Base-by-base conservation (phyloP, 2,888 invertebrate species). In the Xestia sexstrigata region DNA sequence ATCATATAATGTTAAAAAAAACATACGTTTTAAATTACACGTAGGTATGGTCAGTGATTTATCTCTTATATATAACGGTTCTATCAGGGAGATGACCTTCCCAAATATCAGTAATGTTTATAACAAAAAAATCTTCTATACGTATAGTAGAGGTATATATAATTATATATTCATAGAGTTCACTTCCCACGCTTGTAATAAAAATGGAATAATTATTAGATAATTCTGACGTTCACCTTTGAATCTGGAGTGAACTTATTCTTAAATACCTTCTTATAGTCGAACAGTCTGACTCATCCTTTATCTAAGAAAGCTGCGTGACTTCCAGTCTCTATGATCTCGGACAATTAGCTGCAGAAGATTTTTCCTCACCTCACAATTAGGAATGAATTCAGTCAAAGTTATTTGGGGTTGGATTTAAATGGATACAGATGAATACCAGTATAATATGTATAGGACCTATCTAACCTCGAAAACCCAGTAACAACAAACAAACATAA, bases 221-320 rank as follows among this genome's bases (percentile, higher is more conserved):
- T 78, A 78, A 79, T 78, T 78, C 66, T 20, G 17, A 11, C 15
- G n/a, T 83, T 79, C 45, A 52, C 45, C 45, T 83, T 83, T 66
- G 11, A 52, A 78, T 66, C 30, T 76, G 47, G 20, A 26, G 45
- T 49, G 47, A 65, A 82, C n/a, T 72, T 15, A 58, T 45, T 42
- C 15, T n/a, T 17, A 65, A 17, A 20, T 55, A 30, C 0, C 49
- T 76, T 23, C 15, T 23, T 11, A 49, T 45, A 35, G 17, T 45
- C 83, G 15, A 63, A 60, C 23, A 78, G 13, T 42, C 9, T 78
- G 83, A 77, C 35, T 83, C 60, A 67, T 67, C n/a, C 0, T n/a
- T 76, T 47, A 55, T 30, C 20, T 8, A 45, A 52, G 1, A 35
- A 76, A 52, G 30, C n/a, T n/a, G n/a, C 5, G 1, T 42, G 9